Base-by-base conservation (phyloP, 2,797 vertebrate genomes). In the Pseudotriccus pelzelni region DNA sequence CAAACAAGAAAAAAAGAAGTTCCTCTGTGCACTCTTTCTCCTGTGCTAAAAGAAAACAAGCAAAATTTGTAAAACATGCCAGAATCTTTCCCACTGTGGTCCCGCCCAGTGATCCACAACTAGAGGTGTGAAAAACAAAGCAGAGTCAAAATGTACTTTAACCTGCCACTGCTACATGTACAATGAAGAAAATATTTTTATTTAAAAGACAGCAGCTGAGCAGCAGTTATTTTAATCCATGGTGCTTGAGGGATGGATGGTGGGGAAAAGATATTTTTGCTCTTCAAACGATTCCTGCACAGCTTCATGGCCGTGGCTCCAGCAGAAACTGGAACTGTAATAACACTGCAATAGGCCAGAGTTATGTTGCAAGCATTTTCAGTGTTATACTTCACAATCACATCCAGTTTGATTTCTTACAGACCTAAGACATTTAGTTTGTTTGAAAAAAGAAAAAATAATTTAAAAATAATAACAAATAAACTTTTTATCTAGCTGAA, bases 171-270 rank as follows among this genome's bases (percentile, higher is more conserved):
- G 76, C 94, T 79, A 86, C 34, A 39, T 28, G 53, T 86, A 94
- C 90, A 96, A 87, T 27, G 79, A 96, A 91, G 95, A 92, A 90
- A 94, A 88, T 96, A 94, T 94, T 97, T 97, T 97, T 96, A 88
- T 97, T 97, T 96, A 86, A 95, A 97, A 96, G 91, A 87, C 67
- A 96, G 96, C 87, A 97, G 90, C 96, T 93, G 89, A 97, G 90
- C 78, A 74, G 92, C 70, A 94, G 93, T 97, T 96, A 96, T 94
- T 94, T 97, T 97, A 97, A 97, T 97, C 91, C 94, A 77, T 94
- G 94, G 88, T 96, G 91, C 91, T 96, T 97, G 89, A 96, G 93
- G 87, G 92, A 94, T 95, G 85, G 68, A 52, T 93, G 64, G 78
- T 52, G 28, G 75, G 56, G 75, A 96, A 94, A 85, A 80, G 90